A percentile compares a stretch with the other conserved stretches of the same genome.
Conservation (phyloP, 23 tunicate genomes). For the Halocynthia aurantium region DNA sequence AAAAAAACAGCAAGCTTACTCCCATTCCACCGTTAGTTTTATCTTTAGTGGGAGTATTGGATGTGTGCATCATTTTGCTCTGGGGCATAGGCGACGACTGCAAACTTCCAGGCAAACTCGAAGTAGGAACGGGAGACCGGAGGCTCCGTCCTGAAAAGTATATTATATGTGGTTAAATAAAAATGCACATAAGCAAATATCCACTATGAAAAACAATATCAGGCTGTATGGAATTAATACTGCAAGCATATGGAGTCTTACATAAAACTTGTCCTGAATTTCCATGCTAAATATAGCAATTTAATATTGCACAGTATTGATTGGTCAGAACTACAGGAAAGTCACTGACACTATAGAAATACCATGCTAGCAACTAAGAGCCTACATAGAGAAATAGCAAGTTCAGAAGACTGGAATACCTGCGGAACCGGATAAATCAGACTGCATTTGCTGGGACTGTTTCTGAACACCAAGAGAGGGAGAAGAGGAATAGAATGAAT, state of each 20-base stretch:
- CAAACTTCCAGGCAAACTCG: slow-evolving; percentile 41
- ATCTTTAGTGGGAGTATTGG: slow-evolving; percentile 69
- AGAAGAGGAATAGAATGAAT: slow-evolving; percentile 55
- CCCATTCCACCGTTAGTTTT: neutral
- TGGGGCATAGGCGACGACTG: slow-evolving; percentile 55
- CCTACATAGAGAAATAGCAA: neutral
- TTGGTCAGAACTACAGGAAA: no score
- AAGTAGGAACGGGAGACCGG: slow-evolving; percentile 57
- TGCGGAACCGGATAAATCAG: slow-evolving; percentile 2
- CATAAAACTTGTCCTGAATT: no score
- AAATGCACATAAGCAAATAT: neutral
- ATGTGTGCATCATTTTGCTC: slow-evolving; percentile 13
- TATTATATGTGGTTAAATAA: neutral
- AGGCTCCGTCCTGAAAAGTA: slow-evolving; percentile 47
- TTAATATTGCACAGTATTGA: no score
- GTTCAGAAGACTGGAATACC: neutral
- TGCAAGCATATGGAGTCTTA: no score
- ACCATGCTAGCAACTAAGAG: neutral
- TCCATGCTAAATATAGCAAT: no score
- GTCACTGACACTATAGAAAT: no score
- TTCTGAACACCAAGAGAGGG: slow-evolving; percentile 10
- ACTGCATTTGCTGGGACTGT: slow-evolving; percentile 24
- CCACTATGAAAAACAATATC: neutral
- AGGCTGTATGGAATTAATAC: no score
- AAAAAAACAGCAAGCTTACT: neutral